Percentiles rank a stretch among this genome's conserved stretches.
Conservation (phyloP, 2,113 vertebrate genomes). For the Tonatia bakeri region DNA sequence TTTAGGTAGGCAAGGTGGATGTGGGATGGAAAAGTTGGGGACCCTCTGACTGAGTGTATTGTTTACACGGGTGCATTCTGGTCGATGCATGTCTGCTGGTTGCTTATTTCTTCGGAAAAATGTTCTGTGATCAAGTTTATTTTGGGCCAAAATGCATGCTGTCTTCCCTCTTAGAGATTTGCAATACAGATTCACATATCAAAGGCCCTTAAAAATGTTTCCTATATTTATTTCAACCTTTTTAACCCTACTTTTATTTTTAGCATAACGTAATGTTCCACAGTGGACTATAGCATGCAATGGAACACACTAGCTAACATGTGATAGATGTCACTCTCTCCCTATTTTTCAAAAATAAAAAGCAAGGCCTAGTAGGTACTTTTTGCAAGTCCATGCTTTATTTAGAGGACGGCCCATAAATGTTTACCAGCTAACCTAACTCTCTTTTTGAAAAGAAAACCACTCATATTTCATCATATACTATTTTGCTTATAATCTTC, state of each 20-base stretch:
- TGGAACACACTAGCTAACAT: not conserved
- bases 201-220: not conserved
- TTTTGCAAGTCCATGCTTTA: not conserved
- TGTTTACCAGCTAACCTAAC: not conserved
- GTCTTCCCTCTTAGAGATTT: not conserved
- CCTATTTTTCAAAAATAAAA: not conserved
- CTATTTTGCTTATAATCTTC: conserved; percentile 34
- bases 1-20: not conserved
- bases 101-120: not conserved
- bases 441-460: not conserved
- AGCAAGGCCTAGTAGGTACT: not conserved
- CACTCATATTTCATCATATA: not conserved
- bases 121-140: not conserved
- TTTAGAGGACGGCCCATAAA: not conserved
- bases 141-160: not conserved
- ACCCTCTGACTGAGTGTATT: not conserved
- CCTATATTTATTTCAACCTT: not conserved
- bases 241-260: not conserved
- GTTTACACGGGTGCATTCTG: not conserved
- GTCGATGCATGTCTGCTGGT: not conserved
- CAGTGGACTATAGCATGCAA: not conserved
- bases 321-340: not conserved
- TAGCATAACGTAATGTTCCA: not conserved
- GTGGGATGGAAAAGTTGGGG: not conserved
- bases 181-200: not conserved